A percentile compares a stretch with the other conserved stretches of the same genome.
phyloP scores from a whole-genome alignment of 2,113 vertebrate species.

The Plotosus lineatus region DNA sequence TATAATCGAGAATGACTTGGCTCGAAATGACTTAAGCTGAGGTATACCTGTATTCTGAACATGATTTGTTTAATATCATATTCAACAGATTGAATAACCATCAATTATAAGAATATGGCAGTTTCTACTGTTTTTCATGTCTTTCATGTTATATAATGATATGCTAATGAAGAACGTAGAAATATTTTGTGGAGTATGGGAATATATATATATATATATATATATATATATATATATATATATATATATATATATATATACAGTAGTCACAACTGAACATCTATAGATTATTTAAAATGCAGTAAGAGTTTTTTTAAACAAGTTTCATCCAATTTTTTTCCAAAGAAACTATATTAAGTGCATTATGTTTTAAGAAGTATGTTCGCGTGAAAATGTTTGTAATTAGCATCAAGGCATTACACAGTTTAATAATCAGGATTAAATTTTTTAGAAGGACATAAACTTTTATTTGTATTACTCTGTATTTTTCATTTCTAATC shows the following conservation, averaged over 20 bases:
- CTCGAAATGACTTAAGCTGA: no score
- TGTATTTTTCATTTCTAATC: conserved; percentile 13
- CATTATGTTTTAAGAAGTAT: no score
- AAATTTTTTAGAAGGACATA: not conserved
- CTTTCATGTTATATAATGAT: not conserved
- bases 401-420: not conserved
- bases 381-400: not conserved
- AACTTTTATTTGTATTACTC: not conserved
- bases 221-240: not conserved
- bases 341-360: not conserved
- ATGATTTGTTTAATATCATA: not conserved
- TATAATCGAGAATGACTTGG: no score
- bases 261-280: not conserved
- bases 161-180: not conserved
- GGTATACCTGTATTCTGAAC: not conserved
- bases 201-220: not conserved
- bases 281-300: not conserved
- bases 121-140: not conserved
- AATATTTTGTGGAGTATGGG: not conserved
- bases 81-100: not conserved
- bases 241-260: not conserved
- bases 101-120: not conserved
- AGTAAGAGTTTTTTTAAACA: not conserved
- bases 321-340: not conserved
- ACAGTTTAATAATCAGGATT: not conserved